Evolutionary conservation across 2,888 invertebrate genomes (phyloP), one percentile per base, ranked within the genome.

Genomic region (Harpagoxenus sublaevis): DNA sequence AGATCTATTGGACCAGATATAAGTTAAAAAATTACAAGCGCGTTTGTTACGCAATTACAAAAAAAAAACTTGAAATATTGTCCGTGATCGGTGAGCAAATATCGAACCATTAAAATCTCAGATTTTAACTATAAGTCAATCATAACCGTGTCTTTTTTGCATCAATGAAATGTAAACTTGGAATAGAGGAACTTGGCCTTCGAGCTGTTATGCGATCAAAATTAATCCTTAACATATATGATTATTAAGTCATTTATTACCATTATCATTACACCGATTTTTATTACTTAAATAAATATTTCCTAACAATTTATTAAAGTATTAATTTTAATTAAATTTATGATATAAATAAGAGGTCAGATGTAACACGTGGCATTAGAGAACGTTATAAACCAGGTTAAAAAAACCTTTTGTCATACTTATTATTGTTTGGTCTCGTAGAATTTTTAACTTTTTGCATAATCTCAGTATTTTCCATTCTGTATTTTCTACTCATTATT

Each of bases 191-290:
- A 15, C 0, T 60, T 60, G 28, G 8, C 18, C 73, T 39, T 55
- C 15, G 15, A n/a, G 2, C 35, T 10, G 15, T 66, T 18, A 5
- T 71, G 9, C 1, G 18, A 57, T 57, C 12, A 8, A 65, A 65
- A 28, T 60, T 45, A 60, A 45, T 31, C 45, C 28, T 23, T 10
- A 18, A 28, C 39, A 35, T 55, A 23, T 3, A 31, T 31, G 12
- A 73, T 57, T 12, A 42, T 42, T 71, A 71, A 71, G 10, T 55
- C 42, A 55, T 23, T 73, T 39, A 39, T 55, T 55, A 39, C n/a
- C 39, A 10, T n/a, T 39, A 39, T 28, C 8, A 45, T 45, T 28
- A 42, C 5, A 45, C 2, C 0, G 66, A 28, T 18, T 45, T 66
- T 45, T 45, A 15, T 28, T 45, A 23, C 15, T 66, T 3, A 63